These are phyloP conservation scores for Drosophila diplacantha DNA, from an alignment of 2,888 invertebrate genomes.

Conservation along the genomic window DNA sequence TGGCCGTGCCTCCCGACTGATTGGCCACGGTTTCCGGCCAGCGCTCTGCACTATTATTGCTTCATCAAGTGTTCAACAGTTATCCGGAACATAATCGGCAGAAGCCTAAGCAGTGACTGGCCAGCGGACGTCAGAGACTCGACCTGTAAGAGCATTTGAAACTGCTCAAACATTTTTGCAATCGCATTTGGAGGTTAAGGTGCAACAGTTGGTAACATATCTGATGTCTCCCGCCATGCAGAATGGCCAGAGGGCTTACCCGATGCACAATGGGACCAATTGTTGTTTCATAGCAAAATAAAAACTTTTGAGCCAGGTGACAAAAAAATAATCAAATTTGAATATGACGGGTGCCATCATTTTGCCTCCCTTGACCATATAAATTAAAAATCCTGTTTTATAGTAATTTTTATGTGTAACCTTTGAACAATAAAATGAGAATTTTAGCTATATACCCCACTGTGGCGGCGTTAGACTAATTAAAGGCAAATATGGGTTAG, in stretches of 20 bases:
- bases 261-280: not conserved
- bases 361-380: too few species aligned
- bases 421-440: too few species aligned
- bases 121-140: slow-evolving; percentile 20
- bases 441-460: not conserved
- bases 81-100: slow-evolving; percentile 31
- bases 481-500: slow-evolving; percentile 48
- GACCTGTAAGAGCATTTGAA: slow-evolving; percentile 60
- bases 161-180: slow-evolving; percentile 70
- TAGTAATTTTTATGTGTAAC: too few species aligned
- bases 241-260: slow-evolving; percentile 48
- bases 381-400: too few species aligned
- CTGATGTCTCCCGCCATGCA: slow-evolving; percentile 38
- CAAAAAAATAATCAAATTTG: too few species aligned
- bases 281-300: not conserved
- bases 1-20: slow-evolving; percentile 58
- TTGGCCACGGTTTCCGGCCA: slow-evolving; percentile 57
- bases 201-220: slow-evolving; percentile 64
- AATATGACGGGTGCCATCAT: too few species aligned
- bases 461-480: slow-evolving; percentile 39
- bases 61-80: slow-evolving; percentile 52
- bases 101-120: slow-evolving; percentile 57
- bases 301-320: not conserved
- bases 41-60: slow-evolving; percentile 66
- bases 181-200: slow-evolving; percentile 69